Evolutionary conservation across 2,888 invertebrate species (phyloP).

Genomic region (Gandaritis pyraliata): DNA sequence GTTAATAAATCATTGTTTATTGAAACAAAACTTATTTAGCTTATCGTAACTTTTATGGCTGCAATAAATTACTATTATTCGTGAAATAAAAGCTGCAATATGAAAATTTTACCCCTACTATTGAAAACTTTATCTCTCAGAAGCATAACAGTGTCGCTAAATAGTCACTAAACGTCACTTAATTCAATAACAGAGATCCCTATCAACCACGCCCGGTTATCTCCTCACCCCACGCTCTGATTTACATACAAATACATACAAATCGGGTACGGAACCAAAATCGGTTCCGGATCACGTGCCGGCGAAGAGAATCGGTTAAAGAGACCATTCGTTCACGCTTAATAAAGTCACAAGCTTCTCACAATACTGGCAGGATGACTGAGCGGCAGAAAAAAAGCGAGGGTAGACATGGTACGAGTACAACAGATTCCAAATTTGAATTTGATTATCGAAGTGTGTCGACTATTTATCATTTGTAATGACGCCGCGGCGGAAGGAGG

Average conservation of each 20-base stretch:
- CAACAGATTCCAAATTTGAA: slow-evolving; percentile 84
- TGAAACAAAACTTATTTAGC: slow-evolving; percentile 10
- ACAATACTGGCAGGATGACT: slow-evolving; percentile 74
- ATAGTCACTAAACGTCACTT: slow-evolving; percentile 71
- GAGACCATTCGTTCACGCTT: slow-evolving; percentile 80
- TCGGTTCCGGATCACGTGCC: slow-evolving; percentile 86
- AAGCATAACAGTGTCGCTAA: slow-evolving; percentile 47
- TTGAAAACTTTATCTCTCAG: slow-evolving; percentile 39
- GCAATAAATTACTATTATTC: slow-evolving; percentile 14
- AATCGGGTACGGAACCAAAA: slow-evolving; percentile 74
- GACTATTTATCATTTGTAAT: slow-evolving; percentile 83
- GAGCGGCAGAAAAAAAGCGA: slow-evolving; percentile 65
- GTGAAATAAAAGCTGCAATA: slow-evolving; percentile 23
- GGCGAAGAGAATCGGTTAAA: slow-evolving; percentile 84
- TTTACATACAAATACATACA: slow-evolving; percentile 82
- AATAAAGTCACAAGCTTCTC: slow-evolving; percentile 83
- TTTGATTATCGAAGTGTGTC: slow-evolving; percentile 84
- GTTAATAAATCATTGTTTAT: not conserved
- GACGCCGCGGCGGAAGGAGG: slow-evolving; percentile 71
- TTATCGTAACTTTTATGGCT: slow-evolving; percentile 17
- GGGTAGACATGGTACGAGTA: slow-evolving; percentile 54
- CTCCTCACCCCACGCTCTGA: slow-evolving; percentile 73
- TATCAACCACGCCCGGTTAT: slow-evolving; percentile 77
- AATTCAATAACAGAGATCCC: slow-evolving; percentile 78
- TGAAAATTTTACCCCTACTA: slow-evolving; percentile 33